These are phyloP conservation scores for Metacarcinus magister DNA, from an alignment of 2,888 invertebrate genomes.

Conservation along the genomic window DNA sequence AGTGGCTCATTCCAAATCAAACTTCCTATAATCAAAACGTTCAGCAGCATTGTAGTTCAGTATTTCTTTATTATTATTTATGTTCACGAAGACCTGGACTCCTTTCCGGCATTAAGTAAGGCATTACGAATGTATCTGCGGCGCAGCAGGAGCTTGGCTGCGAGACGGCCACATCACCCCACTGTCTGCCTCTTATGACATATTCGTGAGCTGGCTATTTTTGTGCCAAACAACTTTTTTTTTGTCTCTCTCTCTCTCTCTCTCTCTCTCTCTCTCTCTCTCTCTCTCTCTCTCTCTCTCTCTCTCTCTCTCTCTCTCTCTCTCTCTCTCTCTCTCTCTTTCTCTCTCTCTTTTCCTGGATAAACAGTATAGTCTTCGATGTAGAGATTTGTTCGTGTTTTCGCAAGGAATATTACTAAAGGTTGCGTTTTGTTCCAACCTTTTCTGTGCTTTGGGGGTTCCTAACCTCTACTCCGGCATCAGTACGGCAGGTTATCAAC, in stretches of 20 bases:
- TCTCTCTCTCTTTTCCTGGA: too few species aligned
- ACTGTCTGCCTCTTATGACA: neutral
- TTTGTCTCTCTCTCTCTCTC: neutral
- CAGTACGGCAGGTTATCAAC: neutral
- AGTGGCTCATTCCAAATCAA: conserved; percentile 27
- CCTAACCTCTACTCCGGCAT: neutral
- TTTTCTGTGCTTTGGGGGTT: neutral
- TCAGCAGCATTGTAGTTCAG: neutral
- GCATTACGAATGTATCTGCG: neutral
- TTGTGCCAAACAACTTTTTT: neutral
- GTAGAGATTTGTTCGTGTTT: too few species aligned
- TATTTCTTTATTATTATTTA: neutral
- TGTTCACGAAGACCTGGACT: neutral
- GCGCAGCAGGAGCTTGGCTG: neutral
- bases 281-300: too few species aligned
- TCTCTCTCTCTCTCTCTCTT: too few species aligned
- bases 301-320: too few species aligned
- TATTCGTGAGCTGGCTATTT: neutral
- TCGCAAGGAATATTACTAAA: neutral
- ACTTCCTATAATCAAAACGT: neutral
- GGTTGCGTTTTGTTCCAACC: neutral
- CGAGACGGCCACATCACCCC: neutral
- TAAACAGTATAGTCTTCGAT: too few species aligned
- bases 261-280: neutral
- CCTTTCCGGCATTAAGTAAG: neutral